Evolutionary conservation across 2,797 vertebrate species (phyloP), one percentile per base, ranked within the genome.

Genomic region (Amniataba percoides): DNA sequence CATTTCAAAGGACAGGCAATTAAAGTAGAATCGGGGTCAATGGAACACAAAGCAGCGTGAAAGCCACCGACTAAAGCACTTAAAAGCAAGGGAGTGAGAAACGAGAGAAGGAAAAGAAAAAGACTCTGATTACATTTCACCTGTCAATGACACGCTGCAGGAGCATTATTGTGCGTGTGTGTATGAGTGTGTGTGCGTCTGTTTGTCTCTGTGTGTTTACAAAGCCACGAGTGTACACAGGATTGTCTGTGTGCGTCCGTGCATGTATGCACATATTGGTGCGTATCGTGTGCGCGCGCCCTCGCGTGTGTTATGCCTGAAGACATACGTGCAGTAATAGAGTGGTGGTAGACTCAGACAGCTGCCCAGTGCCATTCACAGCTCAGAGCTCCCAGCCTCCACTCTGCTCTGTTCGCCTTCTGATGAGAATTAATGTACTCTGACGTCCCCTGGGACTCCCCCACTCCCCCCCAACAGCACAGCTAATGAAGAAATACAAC

Each of bases 391-490:
- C 90, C 90, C 92, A 93, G 93, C 88, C 94, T 95, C 95, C 89
- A 95, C 91, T 91, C 92, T 87, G 90, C 91, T 93, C 91, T 89
- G 88, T 89, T 95, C 94, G 90, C 93, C 94, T 96, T 95, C 95
- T 94, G 96, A 97, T 96, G 95, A 96, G 97, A 98, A 97, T 96
- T 96, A 97, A 97, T 97, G 95, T 96, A 92, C 95, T 97, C 94
- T 95, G 96, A 96, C 94, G 93, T 96, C 96, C 95, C 95, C 79
- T 92, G 96, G 95, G 96, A 96, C 92, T 93, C 89, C 89, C 92
- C 71, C 82, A 23, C 88, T 51, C 84, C 65, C 84, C 70, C 87
- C 82, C 75, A 91, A 91, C 88, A 88, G 89, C 90, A 94, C 83
- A 87, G 86, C 96, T 96, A 96, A 97, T 96, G 95, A 96, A 96